phyloP scores from a whole-genome alignment of 2,797 vertebrate species.

The Podargus strigoides region DNA sequence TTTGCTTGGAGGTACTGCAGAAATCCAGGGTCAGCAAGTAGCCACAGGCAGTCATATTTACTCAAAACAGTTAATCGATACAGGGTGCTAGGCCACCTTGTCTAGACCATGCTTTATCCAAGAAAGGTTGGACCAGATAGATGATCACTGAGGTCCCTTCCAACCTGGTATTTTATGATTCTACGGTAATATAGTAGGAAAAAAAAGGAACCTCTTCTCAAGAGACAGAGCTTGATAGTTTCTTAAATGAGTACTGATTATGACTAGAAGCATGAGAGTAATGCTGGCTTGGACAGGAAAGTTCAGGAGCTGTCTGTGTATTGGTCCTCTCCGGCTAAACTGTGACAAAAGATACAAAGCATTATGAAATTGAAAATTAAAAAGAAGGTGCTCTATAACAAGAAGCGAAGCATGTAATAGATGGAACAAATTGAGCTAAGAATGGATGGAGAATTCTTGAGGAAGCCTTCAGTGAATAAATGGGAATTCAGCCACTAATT shows the following conservation, averaged over 20 bases:
- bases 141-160: too few relatives aligned
- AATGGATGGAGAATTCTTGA: neutral
- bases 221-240: neutral
- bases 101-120: too few relatives aligned
- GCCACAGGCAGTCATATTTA: constrained; percentile 30
- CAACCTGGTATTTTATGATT: too few relatives aligned
- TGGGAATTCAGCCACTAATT: neutral
- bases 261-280: neutral
- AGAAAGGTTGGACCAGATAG: too few relatives aligned
- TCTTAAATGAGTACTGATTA: neutral
- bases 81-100: too few relatives aligned
- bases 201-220: neutral
- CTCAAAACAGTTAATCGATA: constrained; percentile 11
- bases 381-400: neutral
- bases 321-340: neutral
- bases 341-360: neutral
- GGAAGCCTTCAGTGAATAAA: neutral
- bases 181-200: too few relatives aligned
- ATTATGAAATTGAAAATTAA: neutral
- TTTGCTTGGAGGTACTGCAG: constrained; percentile 57
- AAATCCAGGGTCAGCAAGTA: constrained; percentile 52
- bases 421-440: neutral
- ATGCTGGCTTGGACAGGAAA: neutral
- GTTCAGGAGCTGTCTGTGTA: neutral
- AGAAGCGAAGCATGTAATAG: neutral